A percentile compares a stretch with the other conserved stretches of the same genome.
Evolutionary conservation across 2,113 vertebrate genomes (phyloP).

Genomic region (Heterocephalus glaber): DNA sequence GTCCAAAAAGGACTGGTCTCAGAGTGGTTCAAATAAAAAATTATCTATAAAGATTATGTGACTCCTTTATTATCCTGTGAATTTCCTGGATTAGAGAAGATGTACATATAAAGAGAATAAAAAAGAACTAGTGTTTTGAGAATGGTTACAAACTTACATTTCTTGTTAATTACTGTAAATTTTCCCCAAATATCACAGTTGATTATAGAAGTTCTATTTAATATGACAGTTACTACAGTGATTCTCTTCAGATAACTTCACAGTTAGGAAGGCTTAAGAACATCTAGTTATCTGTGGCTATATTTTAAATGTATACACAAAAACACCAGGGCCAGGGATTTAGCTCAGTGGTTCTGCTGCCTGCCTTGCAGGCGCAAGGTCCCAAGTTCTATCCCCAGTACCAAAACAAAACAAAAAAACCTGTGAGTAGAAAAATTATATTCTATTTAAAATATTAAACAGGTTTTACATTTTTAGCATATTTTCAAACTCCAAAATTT

Average conservation of each 20-base stretch:
- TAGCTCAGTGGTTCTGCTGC: no score
- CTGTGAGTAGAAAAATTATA: slow-evolving; percentile 38
- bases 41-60: neutral
- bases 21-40: slow-evolving; percentile 51
- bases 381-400: no score
- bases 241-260: slow-evolving; percentile 58
- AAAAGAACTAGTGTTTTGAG: neutral
- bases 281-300: neutral
- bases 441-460: slow-evolving; percentile 43
- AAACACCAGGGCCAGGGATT: no score
- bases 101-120: neutral
- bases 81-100: slow-evolving; percentile 33
- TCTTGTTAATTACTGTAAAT: slow-evolving; percentile 48
- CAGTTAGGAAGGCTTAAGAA: slow-evolving; percentile 42
- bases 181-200: slow-evolving; percentile 51
- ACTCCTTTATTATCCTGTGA: slow-evolving; percentile 25
- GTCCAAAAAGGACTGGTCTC: neutral
- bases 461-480: slow-evolving; percentile 49
- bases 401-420: slow-evolving; percentile 65
- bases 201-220: slow-evolving; percentile 32
- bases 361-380: no score
- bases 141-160: neutral
- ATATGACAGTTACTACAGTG: slow-evolving; percentile 54
- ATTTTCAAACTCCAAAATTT: slow-evolving; percentile 51
- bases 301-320: neutral